These are phyloP conservation scores for Yponomeuta plumbellus DNA, from an alignment of 2,888 invertebrate genomes.

Conservation along the genomic window DNA sequence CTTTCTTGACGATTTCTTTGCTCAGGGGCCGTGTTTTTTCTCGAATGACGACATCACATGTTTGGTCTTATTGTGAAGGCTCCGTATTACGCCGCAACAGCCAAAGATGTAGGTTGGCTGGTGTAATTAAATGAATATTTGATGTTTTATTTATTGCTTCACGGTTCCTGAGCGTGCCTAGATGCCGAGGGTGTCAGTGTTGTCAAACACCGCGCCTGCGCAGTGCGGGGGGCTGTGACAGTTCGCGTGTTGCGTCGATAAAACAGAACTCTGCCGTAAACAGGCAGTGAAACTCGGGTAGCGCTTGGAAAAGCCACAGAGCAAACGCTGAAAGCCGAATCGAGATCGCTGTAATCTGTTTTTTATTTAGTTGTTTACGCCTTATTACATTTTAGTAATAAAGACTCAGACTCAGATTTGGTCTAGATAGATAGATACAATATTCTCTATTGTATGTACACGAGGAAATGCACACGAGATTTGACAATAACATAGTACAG, in stretches of 20 bases:
- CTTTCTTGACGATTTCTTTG: constrained; percentile 40
- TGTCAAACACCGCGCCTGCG: constrained; percentile 62
- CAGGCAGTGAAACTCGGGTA: background rate
- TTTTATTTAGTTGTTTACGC: too few relatives aligned
- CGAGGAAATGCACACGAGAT: too few relatives aligned
- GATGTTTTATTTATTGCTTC: constrained; percentile 45
- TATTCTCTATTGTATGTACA: too few relatives aligned
- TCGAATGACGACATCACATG: constrained; percentile 17
- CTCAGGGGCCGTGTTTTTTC: constrained; percentile 18
- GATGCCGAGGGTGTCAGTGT: constrained; percentile 40
- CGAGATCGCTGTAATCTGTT: too few relatives aligned
- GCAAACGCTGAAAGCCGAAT: constrained; percentile 11
- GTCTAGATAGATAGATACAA: too few relatives aligned
- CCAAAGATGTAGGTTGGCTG: constrained; percentile 11
- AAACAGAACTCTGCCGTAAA: constrained; percentile 35
- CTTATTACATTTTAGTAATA: too few relatives aligned
- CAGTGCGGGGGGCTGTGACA: constrained; percentile 43
- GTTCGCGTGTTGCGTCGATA: constrained; percentile 52
- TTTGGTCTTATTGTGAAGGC: constrained; percentile 17
- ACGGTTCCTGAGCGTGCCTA: constrained; percentile 52
- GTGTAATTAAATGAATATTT: constrained; percentile 31
- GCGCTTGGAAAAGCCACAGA: constrained; percentile 16
- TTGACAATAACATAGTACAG: too few relatives aligned
- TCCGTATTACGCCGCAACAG: background rate
- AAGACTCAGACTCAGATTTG: too few relatives aligned